Percentiles rank a stretch among this genome's conserved stretches.
Evolutionary conservation across 1,140 invertebrate species (phyloP).

Genomic region (Muscidifurax raptorellus): DNA sequence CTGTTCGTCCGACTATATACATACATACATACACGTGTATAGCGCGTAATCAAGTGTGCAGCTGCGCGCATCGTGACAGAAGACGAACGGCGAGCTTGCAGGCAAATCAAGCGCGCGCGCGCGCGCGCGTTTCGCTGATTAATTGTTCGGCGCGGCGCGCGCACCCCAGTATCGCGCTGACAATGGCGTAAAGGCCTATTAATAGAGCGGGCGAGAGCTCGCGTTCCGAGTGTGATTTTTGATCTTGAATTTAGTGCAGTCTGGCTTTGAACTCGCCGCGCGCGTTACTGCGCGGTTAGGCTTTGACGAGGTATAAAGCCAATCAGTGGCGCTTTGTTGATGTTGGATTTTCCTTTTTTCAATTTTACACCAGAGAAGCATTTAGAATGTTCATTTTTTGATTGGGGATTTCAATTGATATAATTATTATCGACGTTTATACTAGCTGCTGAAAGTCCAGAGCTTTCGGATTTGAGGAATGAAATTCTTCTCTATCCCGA

Average conservation of each 20-base stretch:
- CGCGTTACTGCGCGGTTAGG: not conserved
- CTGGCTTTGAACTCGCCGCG: not conserved
- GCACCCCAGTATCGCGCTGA: constrained; percentile 13
- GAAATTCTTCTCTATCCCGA: too few species aligned
- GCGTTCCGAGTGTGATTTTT: not conserved
- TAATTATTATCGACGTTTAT: too few species aligned
- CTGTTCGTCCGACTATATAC: not conserved
- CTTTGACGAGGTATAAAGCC: not conserved
- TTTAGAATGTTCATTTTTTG: too few species aligned
- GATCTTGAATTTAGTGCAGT: not conserved
- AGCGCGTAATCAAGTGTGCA: not conserved
- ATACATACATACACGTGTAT: not conserved
- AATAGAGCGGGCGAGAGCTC: not conserved
- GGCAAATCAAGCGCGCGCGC: not conserved
- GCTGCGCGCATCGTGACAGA: not conserved
- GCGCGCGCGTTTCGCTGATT: constrained; percentile 9
- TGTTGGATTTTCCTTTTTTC: not conserved
- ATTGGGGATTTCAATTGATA: too few species aligned
- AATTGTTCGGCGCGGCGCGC: not conserved
- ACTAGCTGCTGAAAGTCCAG: too few species aligned
- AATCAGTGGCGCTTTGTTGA: not conserved
- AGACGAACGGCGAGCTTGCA: constrained; percentile 13
- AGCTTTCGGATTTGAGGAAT: too few species aligned
- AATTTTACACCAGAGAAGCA: too few species aligned
- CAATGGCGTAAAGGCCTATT: constrained; percentile 7